phyloP scores from a whole-genome alignment of 2,797 vertebrate species.

The Muscicapa comitata region DNA sequence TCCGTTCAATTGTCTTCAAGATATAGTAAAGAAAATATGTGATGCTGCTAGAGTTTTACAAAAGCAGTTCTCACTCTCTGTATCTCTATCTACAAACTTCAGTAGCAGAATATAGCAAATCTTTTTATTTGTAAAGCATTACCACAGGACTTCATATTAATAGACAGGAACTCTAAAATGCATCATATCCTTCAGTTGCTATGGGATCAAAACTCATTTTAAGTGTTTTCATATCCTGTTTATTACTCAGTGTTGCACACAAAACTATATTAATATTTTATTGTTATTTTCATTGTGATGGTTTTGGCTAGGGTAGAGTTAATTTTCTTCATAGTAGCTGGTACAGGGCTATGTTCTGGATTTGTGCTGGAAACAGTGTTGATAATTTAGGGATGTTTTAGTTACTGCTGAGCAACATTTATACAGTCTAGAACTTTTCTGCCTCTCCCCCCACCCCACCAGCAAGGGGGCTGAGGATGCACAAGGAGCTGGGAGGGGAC shows the following conservation, averaged over 20 bases:
- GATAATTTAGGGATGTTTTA: background rate
- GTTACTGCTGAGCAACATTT: background rate
- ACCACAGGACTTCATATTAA: background rate
- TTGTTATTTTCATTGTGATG: background rate
- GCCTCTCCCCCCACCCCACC: background rate
- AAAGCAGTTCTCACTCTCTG: background rate
- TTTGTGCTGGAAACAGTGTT: background rate
- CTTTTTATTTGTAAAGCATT: background rate
- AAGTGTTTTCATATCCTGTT: background rate
- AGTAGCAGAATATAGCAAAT: background rate
- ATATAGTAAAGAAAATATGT: background rate
- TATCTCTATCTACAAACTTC: background rate
- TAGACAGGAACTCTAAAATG: background rate
- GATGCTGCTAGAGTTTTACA: background rate
- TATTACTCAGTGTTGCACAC: background rate
- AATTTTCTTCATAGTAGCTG: background rate
- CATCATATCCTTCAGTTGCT: background rate
- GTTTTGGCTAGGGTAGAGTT: background rate
- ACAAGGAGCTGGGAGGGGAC: background rate
- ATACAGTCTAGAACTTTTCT: background rate
- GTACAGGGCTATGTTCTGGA: background rate
- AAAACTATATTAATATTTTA: background rate
- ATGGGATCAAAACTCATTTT: background rate
- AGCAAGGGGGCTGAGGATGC: background rate
- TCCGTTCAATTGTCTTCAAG: background rate